These are phyloP conservation scores for Erethizon dorsatum DNA, from an alignment of 2,797 vertebrate genomes.

Conservation along the genomic window DNA sequence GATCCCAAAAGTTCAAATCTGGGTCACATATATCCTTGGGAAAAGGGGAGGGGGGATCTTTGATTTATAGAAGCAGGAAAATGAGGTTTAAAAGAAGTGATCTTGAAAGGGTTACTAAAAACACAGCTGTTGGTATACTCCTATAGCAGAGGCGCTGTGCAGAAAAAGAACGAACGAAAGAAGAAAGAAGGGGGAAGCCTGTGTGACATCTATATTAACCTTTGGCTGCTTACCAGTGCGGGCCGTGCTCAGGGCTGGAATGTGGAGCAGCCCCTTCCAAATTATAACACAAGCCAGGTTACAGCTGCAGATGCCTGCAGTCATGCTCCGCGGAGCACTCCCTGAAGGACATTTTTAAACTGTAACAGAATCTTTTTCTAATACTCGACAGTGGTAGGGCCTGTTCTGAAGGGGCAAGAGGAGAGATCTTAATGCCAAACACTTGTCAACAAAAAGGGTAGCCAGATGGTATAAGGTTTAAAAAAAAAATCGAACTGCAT, in stretches of 20 bases:
- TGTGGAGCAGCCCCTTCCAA: constrained; percentile 93
- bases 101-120: constrained; percentile 94
- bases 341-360: constrained; percentile 91
- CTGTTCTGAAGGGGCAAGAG: constrained; percentile 90
- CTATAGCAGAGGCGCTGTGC: constrained; percentile 89
- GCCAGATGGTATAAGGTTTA: constrained; percentile 89
- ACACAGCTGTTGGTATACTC: constrained; percentile 93
- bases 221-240: constrained; percentile 93
- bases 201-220: constrained; percentile 99
- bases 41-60: constrained; percentile 83
- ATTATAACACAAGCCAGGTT: constrained; percentile 93
- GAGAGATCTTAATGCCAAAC: constrained; percentile 89
- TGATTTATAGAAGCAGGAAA: constrained; percentile 91
- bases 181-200: constrained; percentile 69
- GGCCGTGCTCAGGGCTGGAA: constrained; percentile 93
- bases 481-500: constrained; percentile 82
- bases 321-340: constrained; percentile 89
- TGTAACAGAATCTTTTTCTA: constrained; percentile 92
- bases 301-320: constrained; percentile 92
- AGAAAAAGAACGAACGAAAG: constrained; percentile 90
- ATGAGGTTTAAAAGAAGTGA: constrained; percentile 91
- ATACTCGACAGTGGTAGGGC: constrained; percentile 91
- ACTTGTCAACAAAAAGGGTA: constrained; percentile 90
- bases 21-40: constrained; percentile 90
- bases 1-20: constrained; percentile 91